These are phyloP conservation scores for Eupeodes corollae DNA, from an alignment of 1,140 invertebrate genomes.

Conservation along the genomic window DNA sequence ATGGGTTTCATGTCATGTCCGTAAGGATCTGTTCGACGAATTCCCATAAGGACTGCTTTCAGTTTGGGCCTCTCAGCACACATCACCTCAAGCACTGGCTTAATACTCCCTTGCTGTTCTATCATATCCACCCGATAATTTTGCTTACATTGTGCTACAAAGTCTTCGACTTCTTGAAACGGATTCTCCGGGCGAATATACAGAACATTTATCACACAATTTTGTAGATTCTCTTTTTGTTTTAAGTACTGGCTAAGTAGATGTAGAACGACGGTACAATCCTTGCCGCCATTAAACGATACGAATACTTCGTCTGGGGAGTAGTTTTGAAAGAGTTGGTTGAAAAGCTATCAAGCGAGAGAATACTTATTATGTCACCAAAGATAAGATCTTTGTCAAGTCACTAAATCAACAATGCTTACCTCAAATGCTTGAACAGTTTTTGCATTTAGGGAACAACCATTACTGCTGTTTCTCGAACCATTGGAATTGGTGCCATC, in stretches of 20 bases:
- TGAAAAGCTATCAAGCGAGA: conserved; percentile 28
- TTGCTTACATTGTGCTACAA: conserved; percentile 57
- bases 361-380: no score
- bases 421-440: no score
- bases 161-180: conserved; percentile 78
- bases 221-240: conserved; percentile 10
- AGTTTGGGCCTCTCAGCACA: conserved; percentile 52
- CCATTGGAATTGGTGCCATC: no score
- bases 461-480: no score
- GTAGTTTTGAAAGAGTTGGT: conserved; percentile 45
- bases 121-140: conserved; percentile 64
- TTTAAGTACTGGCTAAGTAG: conserved; percentile 36
- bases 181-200: conserved; percentile 65
- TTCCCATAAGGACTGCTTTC: conserved; percentile 81
- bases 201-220: conserved; percentile 47
- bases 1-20: conserved; percentile 53
- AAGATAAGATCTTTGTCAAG: no score
- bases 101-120: conserved; percentile 59
- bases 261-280: conserved; percentile 85
- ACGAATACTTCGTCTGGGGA: conserved; percentile 64
- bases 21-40: conserved; percentile 71
- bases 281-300: conserved; percentile 95
- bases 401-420: no score
- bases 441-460: no score
- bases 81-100: conserved; percentile 51